Conservation (phyloP, 2,797 vertebrate species). For the Mycteria americana region DNA sequence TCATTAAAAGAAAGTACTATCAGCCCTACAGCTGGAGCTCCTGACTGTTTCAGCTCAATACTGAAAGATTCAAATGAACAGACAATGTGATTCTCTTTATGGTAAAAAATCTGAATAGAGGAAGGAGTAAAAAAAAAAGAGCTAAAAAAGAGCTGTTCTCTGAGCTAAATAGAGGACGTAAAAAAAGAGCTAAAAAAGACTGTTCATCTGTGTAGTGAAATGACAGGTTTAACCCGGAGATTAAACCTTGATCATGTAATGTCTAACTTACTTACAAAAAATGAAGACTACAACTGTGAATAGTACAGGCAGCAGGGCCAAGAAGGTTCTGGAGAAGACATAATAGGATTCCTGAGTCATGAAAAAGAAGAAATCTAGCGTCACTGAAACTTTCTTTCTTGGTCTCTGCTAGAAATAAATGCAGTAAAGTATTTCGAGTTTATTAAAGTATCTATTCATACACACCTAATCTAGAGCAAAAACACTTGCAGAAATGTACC, state of each 20-base stretch:
- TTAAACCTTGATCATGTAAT: background rate
- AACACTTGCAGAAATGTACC: background rate
- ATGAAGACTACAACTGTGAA: background rate
- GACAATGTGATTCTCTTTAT: background rate
- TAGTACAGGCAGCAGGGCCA: background rate
- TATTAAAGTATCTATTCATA: background rate
- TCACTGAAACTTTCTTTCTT: background rate
- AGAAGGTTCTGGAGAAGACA: background rate
- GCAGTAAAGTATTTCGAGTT: rapidly evolving
- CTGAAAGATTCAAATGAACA: background rate
- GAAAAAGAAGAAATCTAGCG: background rate
- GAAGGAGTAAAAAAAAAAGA: background rate
- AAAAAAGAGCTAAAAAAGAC: background rate
- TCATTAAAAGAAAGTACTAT: background rate
- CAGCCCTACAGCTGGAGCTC: background rate
- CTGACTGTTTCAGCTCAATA: background rate
- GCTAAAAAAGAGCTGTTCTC: no score
- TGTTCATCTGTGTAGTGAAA: background rate
- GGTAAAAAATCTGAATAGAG: background rate
- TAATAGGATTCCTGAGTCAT: background rate
- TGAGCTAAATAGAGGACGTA: background rate
- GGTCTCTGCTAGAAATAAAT: background rate
- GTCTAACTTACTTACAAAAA: background rate
- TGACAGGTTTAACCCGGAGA: background rate
- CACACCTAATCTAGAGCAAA: background rate